Percentiles rank a stretch among this genome's conserved stretches.
phyloP scores from a whole-genome alignment of 2,797 vertebrate species.

The Anniella stebbinsi region DNA sequence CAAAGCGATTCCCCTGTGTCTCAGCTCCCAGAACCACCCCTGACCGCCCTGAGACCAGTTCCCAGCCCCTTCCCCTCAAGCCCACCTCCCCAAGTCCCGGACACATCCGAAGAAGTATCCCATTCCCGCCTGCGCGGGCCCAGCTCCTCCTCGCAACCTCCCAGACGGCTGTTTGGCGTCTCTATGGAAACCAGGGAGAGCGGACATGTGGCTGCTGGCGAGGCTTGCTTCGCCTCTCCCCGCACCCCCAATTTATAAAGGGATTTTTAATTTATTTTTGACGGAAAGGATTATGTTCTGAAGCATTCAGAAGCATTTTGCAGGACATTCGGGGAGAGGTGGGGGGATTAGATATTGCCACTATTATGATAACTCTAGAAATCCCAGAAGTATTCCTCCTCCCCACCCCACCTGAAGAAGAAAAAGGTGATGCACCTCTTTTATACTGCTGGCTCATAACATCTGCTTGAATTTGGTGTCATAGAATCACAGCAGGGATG shows the following conservation, averaged over 20 bases:
- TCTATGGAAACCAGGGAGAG: conserved; percentile 21
- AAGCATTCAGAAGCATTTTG: neutral
- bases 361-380: neutral
- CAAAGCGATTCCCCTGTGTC: too few species aligned
- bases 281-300: neutral
- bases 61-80: neutral
- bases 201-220: neutral
- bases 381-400: neutral
- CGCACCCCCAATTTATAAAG: neutral
- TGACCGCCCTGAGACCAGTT: too few species aligned
- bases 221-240: neutral
- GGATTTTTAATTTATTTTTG: neutral
- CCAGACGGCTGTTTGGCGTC: conserved; percentile 29
- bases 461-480: neutral
- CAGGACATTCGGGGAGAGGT: too few species aligned
- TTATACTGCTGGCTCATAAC: neutral
- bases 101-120: accelerated
- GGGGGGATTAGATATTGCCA: neutral
- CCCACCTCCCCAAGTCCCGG: neutral
- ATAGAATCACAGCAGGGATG: neutral
- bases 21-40: neutral
- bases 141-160: neutral
- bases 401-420: neutral
- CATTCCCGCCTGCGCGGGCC: neutral
- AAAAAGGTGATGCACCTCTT: neutral